These are phyloP conservation scores for Drosophila suzukii DNA, from an alignment of 1,140 invertebrate genomes.

Conservation along the genomic window DNA sequence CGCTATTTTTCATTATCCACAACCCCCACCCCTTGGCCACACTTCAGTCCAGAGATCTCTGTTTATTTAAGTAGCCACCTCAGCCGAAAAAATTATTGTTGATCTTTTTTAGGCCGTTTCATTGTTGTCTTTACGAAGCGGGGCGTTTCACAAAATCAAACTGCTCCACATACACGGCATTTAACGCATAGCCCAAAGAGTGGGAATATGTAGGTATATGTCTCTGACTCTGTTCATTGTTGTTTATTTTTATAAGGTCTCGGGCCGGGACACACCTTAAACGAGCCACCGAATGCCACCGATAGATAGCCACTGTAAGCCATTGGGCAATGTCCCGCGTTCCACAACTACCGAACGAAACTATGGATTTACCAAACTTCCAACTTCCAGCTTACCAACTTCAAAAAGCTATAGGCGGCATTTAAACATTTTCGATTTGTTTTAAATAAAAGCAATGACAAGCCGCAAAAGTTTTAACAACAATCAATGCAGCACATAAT, in stretches of 20 bases:
- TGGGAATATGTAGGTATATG: not conserved
- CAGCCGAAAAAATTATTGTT: constrained; percentile 52
- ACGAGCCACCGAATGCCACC: constrained; percentile 64
- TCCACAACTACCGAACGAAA: constrained; percentile 12
- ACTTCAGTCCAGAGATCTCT: constrained; percentile 39
- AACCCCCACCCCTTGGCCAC: not conserved
- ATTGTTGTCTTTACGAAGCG: constrained; percentile 75
- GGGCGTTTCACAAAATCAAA: constrained; percentile 74
- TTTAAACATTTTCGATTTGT: constrained; percentile 80
- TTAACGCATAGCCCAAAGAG: constrained; percentile 67
- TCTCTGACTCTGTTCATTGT: constrained; percentile 38
- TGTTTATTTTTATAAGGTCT: constrained; percentile 78
- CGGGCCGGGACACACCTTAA: constrained; percentile 71
- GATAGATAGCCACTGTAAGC: constrained; percentile 74
- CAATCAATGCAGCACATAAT: constrained; percentile 63
- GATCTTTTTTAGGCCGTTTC: constrained; percentile 71
- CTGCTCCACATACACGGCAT: constrained; percentile 80
- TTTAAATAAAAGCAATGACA: constrained; percentile 79
- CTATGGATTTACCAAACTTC: not conserved
- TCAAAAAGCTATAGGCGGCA: constrained; percentile 66
- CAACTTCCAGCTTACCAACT: constrained; percentile 29
- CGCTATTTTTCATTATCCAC: constrained; percentile 69
- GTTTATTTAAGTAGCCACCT: constrained; percentile 79
- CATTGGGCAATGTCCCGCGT: constrained; percentile 42
- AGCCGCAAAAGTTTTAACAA: constrained; percentile 57